Percentiles rank a stretch among this genome's conserved stretches.
Conservation (phyloP, 2,113 vertebrate genomes). For the Vimba vimba region DNA sequence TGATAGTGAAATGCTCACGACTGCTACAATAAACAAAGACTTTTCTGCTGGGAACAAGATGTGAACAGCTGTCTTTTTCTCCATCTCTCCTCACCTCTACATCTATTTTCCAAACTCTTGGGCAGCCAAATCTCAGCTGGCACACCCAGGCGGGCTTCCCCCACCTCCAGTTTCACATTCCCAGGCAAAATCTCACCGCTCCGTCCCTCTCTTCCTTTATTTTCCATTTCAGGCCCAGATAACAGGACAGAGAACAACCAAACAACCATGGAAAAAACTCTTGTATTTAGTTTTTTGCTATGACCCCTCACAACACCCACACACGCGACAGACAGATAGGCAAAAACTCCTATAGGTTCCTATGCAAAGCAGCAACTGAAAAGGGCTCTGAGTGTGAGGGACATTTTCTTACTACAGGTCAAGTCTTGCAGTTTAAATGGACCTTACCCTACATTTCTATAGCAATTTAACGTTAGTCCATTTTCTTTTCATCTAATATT, state of each 20-base stretch:
- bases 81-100: neutral
- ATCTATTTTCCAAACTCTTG: conserved; percentile 30
- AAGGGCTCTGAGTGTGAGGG: neutral
- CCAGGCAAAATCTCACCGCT: conserved; percentile 36
- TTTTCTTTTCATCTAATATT: neutral
- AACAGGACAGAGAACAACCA: conserved; percentile 9
- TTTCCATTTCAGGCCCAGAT: conserved; percentile 32
- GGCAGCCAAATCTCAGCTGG: conserved; percentile 26
- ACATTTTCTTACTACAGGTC: neutral
- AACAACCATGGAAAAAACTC: conserved; percentile 4
- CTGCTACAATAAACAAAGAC: neutral
- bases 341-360: conserved; percentile 8
- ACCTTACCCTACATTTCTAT: neutral
- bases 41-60: neutral
- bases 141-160: conserved; percentile 45
- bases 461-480: neutral
- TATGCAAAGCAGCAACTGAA: conserved; percentile 58
- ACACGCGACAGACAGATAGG: neutral
- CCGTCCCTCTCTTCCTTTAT: conserved; percentile 3
- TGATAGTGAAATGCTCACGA: neutral
- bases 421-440: conserved; percentile 6
- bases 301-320: neutral
- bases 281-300: too few relatives aligned
- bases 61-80: conserved; percentile 16
- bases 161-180: conserved; percentile 22